phyloP scores from a whole-genome alignment of 2,113 vertebrate genomes.

The Neotoma lepida region DNA sequence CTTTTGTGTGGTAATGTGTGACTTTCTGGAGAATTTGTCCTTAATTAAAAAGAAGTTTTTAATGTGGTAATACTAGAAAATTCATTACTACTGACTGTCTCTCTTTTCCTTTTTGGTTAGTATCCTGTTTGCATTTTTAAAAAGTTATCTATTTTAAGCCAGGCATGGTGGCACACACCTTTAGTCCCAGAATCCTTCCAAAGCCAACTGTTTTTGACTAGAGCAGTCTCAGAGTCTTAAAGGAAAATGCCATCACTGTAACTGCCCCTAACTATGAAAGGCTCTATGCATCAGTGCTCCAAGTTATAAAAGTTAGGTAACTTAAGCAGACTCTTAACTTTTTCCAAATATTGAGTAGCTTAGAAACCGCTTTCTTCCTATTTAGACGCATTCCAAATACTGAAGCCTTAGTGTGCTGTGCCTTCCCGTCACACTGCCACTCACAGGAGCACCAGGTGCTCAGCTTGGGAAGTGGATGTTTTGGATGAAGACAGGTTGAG shows the following conservation, averaged over 20 bases:
- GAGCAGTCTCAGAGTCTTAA: not conserved
- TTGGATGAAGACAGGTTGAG: conserved; percentile 62
- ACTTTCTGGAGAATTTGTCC: not conserved
- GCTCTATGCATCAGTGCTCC: not conserved
- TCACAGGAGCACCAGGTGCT: not conserved
- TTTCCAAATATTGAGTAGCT: not conserved
- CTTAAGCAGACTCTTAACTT: not conserved
- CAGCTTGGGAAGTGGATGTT: conserved; percentile 17
- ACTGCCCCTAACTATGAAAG: not conserved
- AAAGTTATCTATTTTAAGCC: not conserved
- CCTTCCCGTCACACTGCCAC: not conserved
- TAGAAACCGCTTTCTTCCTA: not conserved
- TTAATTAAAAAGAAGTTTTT: conserved; percentile 30
- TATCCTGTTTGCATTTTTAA: not conserved
- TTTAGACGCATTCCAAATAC: not conserved
- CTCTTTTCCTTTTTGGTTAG: not conserved
- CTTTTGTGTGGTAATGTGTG: conserved; percentile 4
- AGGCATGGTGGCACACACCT: no score
- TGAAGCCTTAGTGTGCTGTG: not conserved
- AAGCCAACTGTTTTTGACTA: not conserved
- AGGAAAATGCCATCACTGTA: not conserved
- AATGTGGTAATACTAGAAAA: not conserved
- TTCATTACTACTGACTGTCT: not conserved
- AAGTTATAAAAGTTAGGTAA: not conserved
- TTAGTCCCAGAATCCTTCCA: not conserved